Evolutionary conservation across 2,797 vertebrate species (phyloP).

Genomic region (Hoplostethus mediterraneus): DNA sequence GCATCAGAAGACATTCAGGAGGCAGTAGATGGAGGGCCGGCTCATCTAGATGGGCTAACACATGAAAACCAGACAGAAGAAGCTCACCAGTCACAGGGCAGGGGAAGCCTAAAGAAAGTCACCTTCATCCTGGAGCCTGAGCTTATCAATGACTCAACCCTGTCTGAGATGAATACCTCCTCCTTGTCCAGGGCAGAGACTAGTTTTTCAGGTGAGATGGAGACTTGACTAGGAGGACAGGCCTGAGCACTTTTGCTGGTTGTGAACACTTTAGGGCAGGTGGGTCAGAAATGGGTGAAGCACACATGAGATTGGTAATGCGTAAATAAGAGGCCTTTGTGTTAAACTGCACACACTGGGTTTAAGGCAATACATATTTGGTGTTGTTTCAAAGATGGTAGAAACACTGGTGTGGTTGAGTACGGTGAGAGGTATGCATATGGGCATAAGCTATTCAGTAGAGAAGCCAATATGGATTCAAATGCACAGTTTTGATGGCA

Average conservation of each 20-base stretch:
- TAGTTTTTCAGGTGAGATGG: slow-evolving; percentile 67
- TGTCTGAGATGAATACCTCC: slow-evolving; percentile 45
- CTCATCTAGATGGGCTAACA: neutral
- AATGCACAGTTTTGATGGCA: neutral
- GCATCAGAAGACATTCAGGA: neutral
- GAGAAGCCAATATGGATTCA: neutral
- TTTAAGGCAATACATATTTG: neutral
- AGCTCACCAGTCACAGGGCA: slow-evolving; percentile 1
- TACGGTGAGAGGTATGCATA: neutral
- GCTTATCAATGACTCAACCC: slow-evolving; percentile 48
- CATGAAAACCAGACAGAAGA: neutral
- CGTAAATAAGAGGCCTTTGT: neutral
- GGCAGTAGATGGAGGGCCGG: slow-evolving; percentile 1
- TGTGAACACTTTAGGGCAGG: slow-evolving; percentile 1
- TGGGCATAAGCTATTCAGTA: neutral
- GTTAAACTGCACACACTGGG: neutral
- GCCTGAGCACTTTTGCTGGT: slow-evolving; percentile 19
- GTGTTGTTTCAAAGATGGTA: neutral
- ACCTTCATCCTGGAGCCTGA: slow-evolving; percentile 71
- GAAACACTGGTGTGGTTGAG: neutral
- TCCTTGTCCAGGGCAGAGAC: slow-evolving; percentile 42
- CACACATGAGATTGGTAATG: neutral
- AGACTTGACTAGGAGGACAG: neutral
- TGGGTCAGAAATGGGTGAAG: slow-evolving; percentile 32
- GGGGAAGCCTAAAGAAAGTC: slow-evolving; percentile 68